Evolutionary conservation across 1,140 invertebrate genomes (phyloP).

Genomic region (Metopolophium dirhodum): DNA sequence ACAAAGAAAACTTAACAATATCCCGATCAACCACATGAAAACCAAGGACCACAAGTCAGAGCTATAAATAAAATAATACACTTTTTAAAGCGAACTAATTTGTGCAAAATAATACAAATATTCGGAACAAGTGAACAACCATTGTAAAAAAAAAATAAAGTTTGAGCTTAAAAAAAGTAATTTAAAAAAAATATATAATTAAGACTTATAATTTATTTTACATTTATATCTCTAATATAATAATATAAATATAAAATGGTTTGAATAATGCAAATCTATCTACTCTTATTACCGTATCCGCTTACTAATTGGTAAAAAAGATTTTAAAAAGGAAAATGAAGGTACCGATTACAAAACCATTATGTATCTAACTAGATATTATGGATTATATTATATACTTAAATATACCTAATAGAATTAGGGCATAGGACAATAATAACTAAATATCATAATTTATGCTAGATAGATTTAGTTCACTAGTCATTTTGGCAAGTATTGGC

Average conservation of each 20-base stretch:
- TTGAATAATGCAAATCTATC: not conserved
- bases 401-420: not conserved
- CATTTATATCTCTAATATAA: not conserved
- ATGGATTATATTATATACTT: not conserved
- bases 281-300: not conserved
- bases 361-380: not conserved
- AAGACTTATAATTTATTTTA: not conserved
- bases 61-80: not conserved
- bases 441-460: no score
- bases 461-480: no score
- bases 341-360: not conserved
- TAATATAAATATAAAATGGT: not conserved
- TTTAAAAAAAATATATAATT: not conserved
- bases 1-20: not conserved
- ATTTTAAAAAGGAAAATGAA: not conserved
- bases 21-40: not conserved
- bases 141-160: not conserved
- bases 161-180: not conserved
- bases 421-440: no score
- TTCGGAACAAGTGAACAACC: not conserved
- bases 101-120: not conserved
- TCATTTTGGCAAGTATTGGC: not conserved
- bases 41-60: not conserved
- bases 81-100: not conserved
- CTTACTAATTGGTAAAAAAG: not conserved